phyloP scores from a whole-genome alignment of 2,888 invertebrate species.

The Lasioglossum oenotherae region DNA sequence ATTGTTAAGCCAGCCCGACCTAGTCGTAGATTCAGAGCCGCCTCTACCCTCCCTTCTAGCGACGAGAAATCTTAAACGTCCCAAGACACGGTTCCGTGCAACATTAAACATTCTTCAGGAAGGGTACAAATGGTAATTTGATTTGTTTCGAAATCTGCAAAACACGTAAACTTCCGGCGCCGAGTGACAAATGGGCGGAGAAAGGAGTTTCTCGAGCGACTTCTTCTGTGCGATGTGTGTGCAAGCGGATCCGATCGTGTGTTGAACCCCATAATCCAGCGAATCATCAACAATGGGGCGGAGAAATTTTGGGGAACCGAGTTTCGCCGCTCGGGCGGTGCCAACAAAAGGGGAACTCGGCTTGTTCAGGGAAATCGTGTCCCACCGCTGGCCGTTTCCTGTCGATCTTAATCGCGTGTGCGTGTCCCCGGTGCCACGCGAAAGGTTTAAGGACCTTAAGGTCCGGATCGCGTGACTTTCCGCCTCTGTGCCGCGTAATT shows the following conservation, averaged over 20 bases:
- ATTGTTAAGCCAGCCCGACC: no score
- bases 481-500: constrained; percentile 40
- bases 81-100: no score
- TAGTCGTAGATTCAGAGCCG: no score
- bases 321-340: neutral
- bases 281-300: neutral
- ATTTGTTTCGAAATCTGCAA: no score
- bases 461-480: constrained; percentile 61
- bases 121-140: neutral
- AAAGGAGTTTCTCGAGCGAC: neutral
- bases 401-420: constrained; percentile 60
- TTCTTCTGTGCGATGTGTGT: neutral
- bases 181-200: neutral
- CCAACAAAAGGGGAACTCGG: neutral
- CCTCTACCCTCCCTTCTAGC: no score
- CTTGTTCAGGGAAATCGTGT: constrained; percentile 31
- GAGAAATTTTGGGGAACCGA: constrained; percentile 1
- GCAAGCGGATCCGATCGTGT: neutral
- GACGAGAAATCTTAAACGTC: no score
- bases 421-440: constrained; percentile 55
- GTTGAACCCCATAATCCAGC: neutral
- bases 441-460: constrained; percentile 45
- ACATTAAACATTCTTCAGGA: no score
- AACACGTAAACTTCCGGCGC: neutral
- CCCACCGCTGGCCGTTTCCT: constrained; percentile 45